These are phyloP conservation scores for Noturus placidus DNA, from an alignment of 2,113 vertebrate species.

Conservation along the genomic window DNA sequence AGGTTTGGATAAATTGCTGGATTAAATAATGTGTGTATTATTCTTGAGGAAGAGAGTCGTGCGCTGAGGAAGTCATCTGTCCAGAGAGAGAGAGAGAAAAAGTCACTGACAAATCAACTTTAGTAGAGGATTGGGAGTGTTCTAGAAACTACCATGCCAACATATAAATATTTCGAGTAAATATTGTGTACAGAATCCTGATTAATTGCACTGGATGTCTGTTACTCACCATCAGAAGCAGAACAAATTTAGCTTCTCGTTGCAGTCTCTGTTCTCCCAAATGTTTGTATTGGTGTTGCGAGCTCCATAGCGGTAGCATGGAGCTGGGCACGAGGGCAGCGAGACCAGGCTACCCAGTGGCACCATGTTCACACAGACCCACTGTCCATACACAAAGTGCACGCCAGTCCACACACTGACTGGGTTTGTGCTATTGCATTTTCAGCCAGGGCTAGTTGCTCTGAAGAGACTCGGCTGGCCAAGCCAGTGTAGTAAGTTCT, in stretches of 20 bases:
- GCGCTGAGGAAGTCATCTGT: too few species aligned
- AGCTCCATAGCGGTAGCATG: constrained; percentile 48
- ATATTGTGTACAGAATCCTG: background rate
- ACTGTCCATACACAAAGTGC: constrained; percentile 22
- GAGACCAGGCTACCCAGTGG: background rate
- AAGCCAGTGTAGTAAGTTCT: constrained; percentile 32
- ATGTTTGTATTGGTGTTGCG: background rate
- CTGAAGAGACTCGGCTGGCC: background rate
- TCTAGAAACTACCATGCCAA: background rate
- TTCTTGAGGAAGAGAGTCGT: too few species aligned
- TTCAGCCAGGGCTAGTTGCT: background rate
- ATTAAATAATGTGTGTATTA: too few species aligned
- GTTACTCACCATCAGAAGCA: constrained; percentile 41
- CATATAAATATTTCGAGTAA: background rate
- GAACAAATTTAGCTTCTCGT: constrained; percentile 55
- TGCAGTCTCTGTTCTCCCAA: constrained; percentile 55
- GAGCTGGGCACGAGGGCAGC: constrained; percentile 41
- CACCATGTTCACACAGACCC: constrained; percentile 23
- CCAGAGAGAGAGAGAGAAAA: too few species aligned
- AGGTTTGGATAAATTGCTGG: too few species aligned
- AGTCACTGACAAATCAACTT: too few species aligned
- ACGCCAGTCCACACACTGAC: constrained; percentile 39
- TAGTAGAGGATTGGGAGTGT: background rate
- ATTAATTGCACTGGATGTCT: background rate
- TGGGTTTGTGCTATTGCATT: background rate